Percentiles rank a stretch among this genome's conserved stretches.
These are phyloP conservation scores for Grapholita molesta DNA, from an alignment of 1,140 invertebrate genomes.

Conservation along the genomic window DNA sequence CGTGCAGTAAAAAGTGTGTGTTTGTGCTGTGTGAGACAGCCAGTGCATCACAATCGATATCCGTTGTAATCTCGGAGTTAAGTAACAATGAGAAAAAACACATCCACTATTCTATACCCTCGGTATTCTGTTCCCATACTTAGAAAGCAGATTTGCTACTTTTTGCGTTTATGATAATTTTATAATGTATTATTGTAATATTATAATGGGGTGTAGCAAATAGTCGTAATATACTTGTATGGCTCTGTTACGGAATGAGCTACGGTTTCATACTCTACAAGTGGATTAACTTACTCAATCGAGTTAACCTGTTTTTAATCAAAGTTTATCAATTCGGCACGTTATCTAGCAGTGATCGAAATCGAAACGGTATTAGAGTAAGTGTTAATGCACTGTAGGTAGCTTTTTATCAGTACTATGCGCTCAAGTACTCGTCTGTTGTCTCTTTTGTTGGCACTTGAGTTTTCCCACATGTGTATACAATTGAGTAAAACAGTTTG, in stretches of 20 bases:
- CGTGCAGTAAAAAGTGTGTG: slow-evolving; percentile 41
- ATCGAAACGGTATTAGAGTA: not conserved
- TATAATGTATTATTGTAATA: not conserved
- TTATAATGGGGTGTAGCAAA: not conserved
- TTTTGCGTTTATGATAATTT: not conserved
- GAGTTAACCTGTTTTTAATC: not conserved
- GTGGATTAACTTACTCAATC: not conserved
- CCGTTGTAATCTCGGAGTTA: slow-evolving; percentile 55
- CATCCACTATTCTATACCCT: slow-evolving; percentile 45
- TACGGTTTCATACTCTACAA: not conserved
- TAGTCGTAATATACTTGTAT: not conserved
- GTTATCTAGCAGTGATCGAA: not conserved
- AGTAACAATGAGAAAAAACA: slow-evolving; percentile 61
- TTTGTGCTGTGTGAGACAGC: slow-evolving; percentile 40
- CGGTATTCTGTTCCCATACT: slow-evolving; percentile 50
- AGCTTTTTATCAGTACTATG: slow-evolving; percentile 2
- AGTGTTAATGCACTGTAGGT: not conserved
- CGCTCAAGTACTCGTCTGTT: slow-evolving; percentile 28
- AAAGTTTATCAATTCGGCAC: not conserved
- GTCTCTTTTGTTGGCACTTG: slow-evolving; percentile 48
- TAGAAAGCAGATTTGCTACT: slow-evolving; percentile 9
- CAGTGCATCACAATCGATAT: slow-evolving; percentile 62
- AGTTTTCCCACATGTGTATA: slow-evolving; percentile 66
- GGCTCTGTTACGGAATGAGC: not conserved
- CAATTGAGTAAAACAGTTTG: slow-evolving; percentile 55